Evolutionary conservation across 1,140 invertebrate genomes (phyloP).

Genomic region (Dendroctonus ponderosae): DNA sequence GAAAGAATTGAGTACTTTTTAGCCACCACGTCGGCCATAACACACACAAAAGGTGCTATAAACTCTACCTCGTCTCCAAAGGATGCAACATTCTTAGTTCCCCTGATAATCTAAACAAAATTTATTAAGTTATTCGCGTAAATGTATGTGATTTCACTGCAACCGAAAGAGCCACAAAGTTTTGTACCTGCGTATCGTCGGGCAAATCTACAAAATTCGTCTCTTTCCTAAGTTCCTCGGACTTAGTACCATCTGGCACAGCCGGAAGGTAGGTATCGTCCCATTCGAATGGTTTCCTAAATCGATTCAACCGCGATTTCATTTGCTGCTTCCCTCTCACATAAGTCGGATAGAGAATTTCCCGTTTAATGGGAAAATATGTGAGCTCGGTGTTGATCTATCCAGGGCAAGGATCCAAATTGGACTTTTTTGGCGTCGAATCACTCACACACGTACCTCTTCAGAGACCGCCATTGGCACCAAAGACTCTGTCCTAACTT

Average conservation of each 20-base stretch:
- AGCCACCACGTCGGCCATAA: conserved; percentile 57
- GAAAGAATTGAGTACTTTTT: conserved; percentile 55
- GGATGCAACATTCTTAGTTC: conserved; percentile 48
- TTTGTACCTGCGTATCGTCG: conserved; percentile 49
- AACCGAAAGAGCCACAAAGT: not conserved
- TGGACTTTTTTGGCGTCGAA: not conserved
- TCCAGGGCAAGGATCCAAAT: not conserved
- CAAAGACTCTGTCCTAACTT: conserved; percentile 38
- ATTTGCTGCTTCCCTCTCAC: conserved; percentile 33
- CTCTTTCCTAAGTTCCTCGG: conserved; percentile 52
- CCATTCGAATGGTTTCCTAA: conserved; percentile 19
- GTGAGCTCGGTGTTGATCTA: conserved; percentile 40
- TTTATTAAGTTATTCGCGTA: not conserved
- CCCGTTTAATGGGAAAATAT: conserved; percentile 35
- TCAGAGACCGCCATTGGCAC: conserved; percentile 28
- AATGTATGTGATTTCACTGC: not conserved
- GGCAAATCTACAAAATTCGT: conserved; percentile 55
- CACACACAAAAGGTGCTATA: conserved; percentile 54
- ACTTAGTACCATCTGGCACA: conserved; percentile 45
- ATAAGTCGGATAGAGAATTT: conserved; percentile 36
- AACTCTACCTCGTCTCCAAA: conserved; percentile 45
- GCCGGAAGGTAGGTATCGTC: conserved; percentile 25
- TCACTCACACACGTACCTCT: conserved; percentile 13
- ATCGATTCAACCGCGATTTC: conserved; percentile 18
- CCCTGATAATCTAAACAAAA: conserved; percentile 48